Percentiles rank a stretch among this genome's conserved stretches.
Evolutionary conservation across 2,797 vertebrate genomes (phyloP).

Genomic region (Mallotus villosus): DNA sequence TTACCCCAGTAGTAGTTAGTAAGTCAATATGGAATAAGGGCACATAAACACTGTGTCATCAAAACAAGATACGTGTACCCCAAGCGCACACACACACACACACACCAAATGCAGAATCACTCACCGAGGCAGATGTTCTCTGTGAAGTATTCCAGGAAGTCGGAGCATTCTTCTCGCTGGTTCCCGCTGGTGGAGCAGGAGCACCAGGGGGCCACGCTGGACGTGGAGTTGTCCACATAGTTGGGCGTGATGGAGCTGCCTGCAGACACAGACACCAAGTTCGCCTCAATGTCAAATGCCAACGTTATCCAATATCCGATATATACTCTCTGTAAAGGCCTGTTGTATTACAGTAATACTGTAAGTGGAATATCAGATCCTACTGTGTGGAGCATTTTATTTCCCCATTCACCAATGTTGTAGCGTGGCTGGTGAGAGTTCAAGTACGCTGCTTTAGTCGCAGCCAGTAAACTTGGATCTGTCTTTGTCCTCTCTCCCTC

Average conservation of each 20-base stretch:
- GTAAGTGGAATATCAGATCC: not conserved
- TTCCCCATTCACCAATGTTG: not conserved
- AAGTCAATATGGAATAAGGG: too few relatives aligned
- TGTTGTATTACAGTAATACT: constrained; percentile 22
- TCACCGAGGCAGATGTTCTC: constrained; percentile 91
- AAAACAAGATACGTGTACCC: too few relatives aligned
- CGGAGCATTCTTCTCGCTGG: constrained; percentile 82
- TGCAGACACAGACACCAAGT: constrained; percentile 57
- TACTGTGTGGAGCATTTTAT: constrained; percentile 15
- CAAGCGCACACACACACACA: not conserved
- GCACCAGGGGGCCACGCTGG: constrained; percentile 93
- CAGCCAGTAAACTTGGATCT: constrained; percentile 22
- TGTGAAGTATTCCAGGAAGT: constrained; percentile 85
- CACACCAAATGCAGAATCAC: constrained; percentile 50
- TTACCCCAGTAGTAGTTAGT: not conserved
- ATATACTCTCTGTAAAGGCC: constrained; percentile 43
- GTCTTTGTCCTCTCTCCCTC: constrained; percentile 21
- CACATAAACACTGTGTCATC: too few relatives aligned
- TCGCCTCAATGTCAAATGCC: not conserved
- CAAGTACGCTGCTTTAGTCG: constrained; percentile 1
- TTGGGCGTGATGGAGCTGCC: constrained; percentile 95
- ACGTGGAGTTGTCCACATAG: constrained; percentile 91
- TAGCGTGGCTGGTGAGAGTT: constrained; percentile 7
- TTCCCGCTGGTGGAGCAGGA: constrained; percentile 87
- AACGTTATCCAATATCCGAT: constrained; percentile 45